Conservation (phyloP, 1,140 invertebrate species). For the Listronotus bonariensis region DNA sequence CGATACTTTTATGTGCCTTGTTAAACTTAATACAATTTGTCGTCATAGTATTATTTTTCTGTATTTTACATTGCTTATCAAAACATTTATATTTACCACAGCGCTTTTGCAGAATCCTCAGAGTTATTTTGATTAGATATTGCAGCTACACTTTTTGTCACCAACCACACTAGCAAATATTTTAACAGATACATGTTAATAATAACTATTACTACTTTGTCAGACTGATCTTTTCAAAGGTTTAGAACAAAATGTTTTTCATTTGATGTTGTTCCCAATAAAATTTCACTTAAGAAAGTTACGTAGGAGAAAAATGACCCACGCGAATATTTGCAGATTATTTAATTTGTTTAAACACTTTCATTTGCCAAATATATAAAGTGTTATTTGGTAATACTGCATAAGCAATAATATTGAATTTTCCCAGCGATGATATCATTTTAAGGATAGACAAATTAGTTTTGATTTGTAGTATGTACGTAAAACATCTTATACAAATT, state of each 20-base stretch:
- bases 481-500: too few relatives aligned
- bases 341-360: constrained; percentile 19
- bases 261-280: not conserved
- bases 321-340: constrained; percentile 17
- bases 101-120: not conserved
- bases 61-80: too few relatives aligned
- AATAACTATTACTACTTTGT: too few relatives aligned
- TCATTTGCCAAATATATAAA: constrained; percentile 29
- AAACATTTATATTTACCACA: constrained; percentile 8
- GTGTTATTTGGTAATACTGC: not conserved
- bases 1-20: too few relatives aligned
- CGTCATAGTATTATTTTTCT: too few relatives aligned
- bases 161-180: not conserved
- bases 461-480: too few relatives aligned
- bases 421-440: not conserved
- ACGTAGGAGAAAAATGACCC: constrained; percentile 18
- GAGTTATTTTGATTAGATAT: constrained; percentile 6
- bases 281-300: constrained; percentile 34
- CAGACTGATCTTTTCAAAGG: constrained; percentile 2
- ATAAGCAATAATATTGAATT: not conserved
- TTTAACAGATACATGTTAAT: not conserved
- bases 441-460: too few relatives aligned
- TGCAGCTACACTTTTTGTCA: not conserved
- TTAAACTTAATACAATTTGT: too few relatives aligned
- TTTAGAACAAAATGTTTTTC: not conserved